Evolutionary conservation across 2,113 vertebrate species (phyloP), one percentile per base, ranked within the genome.

Genomic region (Scomber japonicus): DNA sequence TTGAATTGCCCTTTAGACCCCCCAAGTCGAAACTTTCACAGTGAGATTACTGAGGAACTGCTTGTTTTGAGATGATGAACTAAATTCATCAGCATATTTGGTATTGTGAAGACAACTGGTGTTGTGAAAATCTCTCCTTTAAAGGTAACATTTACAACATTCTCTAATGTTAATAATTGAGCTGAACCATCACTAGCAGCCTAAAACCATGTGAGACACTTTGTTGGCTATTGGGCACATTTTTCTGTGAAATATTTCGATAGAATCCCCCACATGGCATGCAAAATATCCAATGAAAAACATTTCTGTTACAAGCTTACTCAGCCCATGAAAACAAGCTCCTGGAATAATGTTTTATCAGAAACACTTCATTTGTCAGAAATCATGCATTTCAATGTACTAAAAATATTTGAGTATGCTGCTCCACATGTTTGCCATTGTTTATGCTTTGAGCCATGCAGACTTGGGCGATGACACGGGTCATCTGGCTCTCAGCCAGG

Each of bases 351-450:
- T 50, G 24, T 63, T 73, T 27, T 27, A 27, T 27, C 3, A 27
- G 24, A 27, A 27, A 27, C 24, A 27, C 24, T 4, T 48, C 55
- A 45, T 80, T 68, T 44, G 71, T 62, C 69, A 44, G n/a, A 48
- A 31, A 15, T 57, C 6, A 13, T 3, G 12, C 35, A 4, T 27
- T 63, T 55, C 30, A 8, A 50, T 44, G 12, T 45, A 3, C 0
- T 46, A 51, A 67, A 67, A 44, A 46, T 46, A 50, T 54, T 60
- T 11, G 9, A 54, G 49, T 6, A 14, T 30, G 48, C 51, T 50
- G 79, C 51, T 65, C 30, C 71, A 62, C 62, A 45, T 74, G 77
- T 81, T 81, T 59, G 67, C 70, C 19, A 15, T 71, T 71, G 62
- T 77, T 74, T 14, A 49, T 11, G 48, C 27, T 35, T 1, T 49